Evolutionary conservation across 92 coral and sea anemone genomes (phyloP).

Genomic region (Parazoanthus darwini): DNA sequence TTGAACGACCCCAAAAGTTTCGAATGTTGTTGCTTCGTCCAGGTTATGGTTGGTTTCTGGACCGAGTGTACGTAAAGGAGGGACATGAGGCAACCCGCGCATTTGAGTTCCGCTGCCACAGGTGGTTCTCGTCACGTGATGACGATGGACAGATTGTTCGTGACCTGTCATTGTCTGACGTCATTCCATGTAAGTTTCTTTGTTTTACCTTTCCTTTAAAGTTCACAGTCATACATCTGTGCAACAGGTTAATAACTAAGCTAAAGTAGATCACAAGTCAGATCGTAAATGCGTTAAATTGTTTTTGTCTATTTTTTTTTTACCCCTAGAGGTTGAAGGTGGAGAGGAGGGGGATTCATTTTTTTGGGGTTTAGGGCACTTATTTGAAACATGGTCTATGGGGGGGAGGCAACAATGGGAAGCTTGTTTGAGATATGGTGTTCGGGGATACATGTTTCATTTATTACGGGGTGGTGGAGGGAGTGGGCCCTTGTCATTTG

Average conservation of each 20-base stretch:
- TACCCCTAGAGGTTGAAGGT: no score
- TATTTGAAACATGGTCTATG: no score
- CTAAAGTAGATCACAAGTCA: neutral
- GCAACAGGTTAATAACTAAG: neutral
- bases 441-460: no score
- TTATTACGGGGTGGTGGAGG: no score
- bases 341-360: no score
- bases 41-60: slow-evolving; percentile 97
- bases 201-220: neutral
- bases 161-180: slow-evolving; percentile 78
- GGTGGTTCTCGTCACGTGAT: slow-evolving; percentile 94
- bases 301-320: no score
- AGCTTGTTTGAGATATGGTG: no score
- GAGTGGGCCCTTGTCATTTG: no score
- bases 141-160: slow-evolving; percentile 97
- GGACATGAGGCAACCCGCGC: slow-evolving; percentile 87
- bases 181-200: slow-evolving; percentile 72
- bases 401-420: no score
- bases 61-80: slow-evolving; percentile 86
- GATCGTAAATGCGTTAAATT: no score
- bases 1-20: neutral
- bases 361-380: no score
- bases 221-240: neutral
- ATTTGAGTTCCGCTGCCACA: slow-evolving; percentile 81
- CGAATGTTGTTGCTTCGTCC: neutral